phyloP scores from a whole-genome alignment of 92 coral and sea anemone genomes.

The Porites divaricata region DNA sequence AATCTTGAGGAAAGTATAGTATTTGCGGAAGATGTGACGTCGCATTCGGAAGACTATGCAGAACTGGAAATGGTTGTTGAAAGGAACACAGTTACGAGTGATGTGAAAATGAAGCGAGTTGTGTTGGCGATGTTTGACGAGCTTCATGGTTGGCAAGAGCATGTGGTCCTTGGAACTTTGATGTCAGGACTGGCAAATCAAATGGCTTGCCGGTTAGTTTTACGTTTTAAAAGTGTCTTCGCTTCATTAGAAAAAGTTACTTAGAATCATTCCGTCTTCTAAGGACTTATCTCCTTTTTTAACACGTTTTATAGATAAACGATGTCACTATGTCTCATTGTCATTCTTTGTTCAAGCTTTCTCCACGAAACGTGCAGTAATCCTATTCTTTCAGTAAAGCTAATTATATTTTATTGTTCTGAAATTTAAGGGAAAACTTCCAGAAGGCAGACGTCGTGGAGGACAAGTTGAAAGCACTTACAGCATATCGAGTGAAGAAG shows the following conservation, averaged over 20 bases:
- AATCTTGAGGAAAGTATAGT: conserved; percentile 9
- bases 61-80: background rate
- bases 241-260: too few relatives aligned
- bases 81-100: background rate
- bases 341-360: background rate
- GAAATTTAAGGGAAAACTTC: conserved; percentile 5
- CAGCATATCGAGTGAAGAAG: background rate
- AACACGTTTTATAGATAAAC: too few relatives aligned
- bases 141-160: conserved; percentile 57
- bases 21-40: background rate
- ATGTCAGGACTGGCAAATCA: conserved; percentile 28
- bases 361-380: background rate
- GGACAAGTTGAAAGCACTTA: conserved; percentile 5
- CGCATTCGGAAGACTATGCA: background rate
- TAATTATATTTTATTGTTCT: background rate
- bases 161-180: conserved; percentile 25
- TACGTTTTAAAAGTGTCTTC: too few relatives aligned
- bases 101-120: conserved; percentile 24
- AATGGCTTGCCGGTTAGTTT: conserved; percentile 30
- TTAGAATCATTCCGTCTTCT: background rate
- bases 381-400: background rate
- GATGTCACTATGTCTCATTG: background rate
- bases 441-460: background rate
- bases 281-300: background rate
- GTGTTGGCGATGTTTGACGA: conserved; percentile 43